Base-by-base conservation (phyloP, 1,140 invertebrate genomes). In the Anastrepha ludens region DNA sequence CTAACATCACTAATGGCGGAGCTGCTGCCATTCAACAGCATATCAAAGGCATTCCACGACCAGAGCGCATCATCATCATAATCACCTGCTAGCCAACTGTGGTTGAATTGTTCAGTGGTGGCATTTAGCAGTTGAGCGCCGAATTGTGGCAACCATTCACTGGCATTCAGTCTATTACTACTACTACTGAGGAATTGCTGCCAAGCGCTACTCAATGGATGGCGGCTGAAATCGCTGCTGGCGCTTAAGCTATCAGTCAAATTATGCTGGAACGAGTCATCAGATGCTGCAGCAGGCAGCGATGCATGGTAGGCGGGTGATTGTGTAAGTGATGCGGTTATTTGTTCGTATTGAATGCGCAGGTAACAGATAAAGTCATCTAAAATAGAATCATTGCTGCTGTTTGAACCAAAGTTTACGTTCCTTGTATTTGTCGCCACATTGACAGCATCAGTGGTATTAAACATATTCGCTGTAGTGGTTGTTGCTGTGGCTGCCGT, bases 361-460 rank as follows among this genome's bases (percentile, higher is more conserved):
- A 90, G 85, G 11, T 91, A 90, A 81, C 91, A 92, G 17, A 88
- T 55, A 11, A 92, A 74, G n/a, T 87, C 74, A 20, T 87, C 87
- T 44, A 87, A 81, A 15, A 87, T 44, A 11, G 87, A 62, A 15
- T 55, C n/a, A 29, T 60, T 78, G 47, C 67, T 60, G 50, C 17
- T 44, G 6, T 8, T 41, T 9, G 81, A n/a, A 60, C 5, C 9
- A 11, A 62, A 50, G 47, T 87, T 8, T 11, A 17, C 60, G 3
- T 87, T 58, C 1, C 13, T 58, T 13, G 41, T 20, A 11, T 20
- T 85, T 7, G 47, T 1, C 29, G 81, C 17, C 50, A 8, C 50
- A 55, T 11, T 60, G 11, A 29, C 64, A 29, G n/a, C 60, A 65
- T 86, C 59, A 11, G 44, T 58, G 60, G 4, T 17, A 17, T 62